Evolutionary conservation across 2,888 invertebrate species (phyloP).

Genomic region (Diaphora mendica): DNA sequence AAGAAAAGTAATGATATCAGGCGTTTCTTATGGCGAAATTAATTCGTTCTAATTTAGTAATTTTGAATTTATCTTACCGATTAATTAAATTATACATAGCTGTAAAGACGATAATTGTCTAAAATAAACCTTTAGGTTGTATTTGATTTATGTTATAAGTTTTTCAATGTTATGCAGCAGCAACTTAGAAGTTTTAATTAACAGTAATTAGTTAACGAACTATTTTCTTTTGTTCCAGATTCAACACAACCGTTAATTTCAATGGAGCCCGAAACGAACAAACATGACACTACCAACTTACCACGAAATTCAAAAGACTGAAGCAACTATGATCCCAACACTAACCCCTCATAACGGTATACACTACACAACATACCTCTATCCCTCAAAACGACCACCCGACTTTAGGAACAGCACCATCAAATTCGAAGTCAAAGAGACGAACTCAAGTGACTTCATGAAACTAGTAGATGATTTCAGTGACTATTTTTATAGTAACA

Average conservation of each 20-base stretch:
- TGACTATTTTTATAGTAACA: slow-evolving; percentile 90
- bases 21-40: no score
- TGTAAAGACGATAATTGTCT: no score
- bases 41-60: no score
- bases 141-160: neutral
- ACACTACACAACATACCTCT: slow-evolving; percentile 48
- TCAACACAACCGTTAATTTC: slow-evolving; percentile 31
- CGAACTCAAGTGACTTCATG: slow-evolving; percentile 82
- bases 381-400: slow-evolving; percentile 51
- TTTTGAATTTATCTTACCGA: no score
- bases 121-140: no score
- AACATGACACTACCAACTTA: slow-evolving; percentile 39
- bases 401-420: slow-evolving; percentile 45
- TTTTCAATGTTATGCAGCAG: neutral
- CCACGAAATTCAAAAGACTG: slow-evolving; percentile 33
- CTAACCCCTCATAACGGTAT: slow-evolving; percentile 46
- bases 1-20: no score
- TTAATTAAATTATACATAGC: no score
- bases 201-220: neutral
- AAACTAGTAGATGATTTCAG: slow-evolving; percentile 91
- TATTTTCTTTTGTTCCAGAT: slow-evolving; percentile 53
- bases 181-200: neutral
- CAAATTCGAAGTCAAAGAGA: slow-evolving; percentile 46
- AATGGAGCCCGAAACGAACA: slow-evolving; percentile 38
- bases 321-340: slow-evolving; percentile 45